These are phyloP conservation scores for Leptoclinus maculatus DNA, from an alignment of 2,797 vertebrate species.

Conservation along the genomic window DNA sequence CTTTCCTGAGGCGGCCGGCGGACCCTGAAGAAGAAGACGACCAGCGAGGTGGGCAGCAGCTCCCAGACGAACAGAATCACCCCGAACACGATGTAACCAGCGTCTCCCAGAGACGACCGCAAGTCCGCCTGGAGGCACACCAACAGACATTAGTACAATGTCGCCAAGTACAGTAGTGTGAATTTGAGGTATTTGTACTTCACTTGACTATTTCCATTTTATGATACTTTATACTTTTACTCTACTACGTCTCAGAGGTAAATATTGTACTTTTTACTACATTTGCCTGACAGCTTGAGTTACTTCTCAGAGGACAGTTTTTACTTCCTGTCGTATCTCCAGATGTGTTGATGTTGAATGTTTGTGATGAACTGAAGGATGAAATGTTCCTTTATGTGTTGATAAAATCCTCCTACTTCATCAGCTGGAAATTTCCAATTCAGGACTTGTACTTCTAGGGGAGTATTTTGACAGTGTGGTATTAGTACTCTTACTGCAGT, in stretches of 20 bases:
- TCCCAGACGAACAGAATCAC: constrained; percentile 95
- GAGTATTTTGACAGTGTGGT: neutral
- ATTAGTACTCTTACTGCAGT: neutral
- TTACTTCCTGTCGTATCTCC: no score
- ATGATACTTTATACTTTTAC: neutral
- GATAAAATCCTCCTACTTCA: neutral
- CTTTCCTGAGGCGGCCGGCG: constrained; percentile 88
- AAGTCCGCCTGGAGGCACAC: constrained; percentile 87
- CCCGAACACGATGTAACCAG: constrained; percentile 91
- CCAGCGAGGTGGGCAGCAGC: constrained; percentile 92
- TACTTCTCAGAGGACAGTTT: no score
- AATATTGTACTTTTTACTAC: neutral
- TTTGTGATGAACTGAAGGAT: no score
- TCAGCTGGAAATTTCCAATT: neutral
- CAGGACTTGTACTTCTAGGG: neutral
- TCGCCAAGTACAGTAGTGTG: no score
- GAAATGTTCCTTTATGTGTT: no score
- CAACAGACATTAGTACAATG: no score
- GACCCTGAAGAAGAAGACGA: constrained; percentile 95
- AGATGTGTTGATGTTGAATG: no score
- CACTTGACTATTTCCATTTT: neutral
- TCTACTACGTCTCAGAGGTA: neutral
- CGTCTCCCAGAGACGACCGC: constrained; percentile 90
- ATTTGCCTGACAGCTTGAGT: neutral
- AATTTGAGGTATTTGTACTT: neutral